Conservation (phyloP, 2,888 invertebrate species). For the Amiota mariae region DNA sequence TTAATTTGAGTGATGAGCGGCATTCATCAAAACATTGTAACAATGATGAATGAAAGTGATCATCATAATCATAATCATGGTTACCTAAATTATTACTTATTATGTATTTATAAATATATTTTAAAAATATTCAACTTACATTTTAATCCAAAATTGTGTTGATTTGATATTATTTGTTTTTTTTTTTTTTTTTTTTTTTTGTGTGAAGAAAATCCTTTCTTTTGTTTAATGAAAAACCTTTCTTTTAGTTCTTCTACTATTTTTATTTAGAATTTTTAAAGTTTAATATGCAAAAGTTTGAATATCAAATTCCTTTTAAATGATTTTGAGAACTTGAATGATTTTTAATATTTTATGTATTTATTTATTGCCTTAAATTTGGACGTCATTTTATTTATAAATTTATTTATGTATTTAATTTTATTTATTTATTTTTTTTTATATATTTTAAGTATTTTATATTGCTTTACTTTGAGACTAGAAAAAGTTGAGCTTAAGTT, state of each 20-base stretch:
- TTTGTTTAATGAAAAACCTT: too few relatives aligned
- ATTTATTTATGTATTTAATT: neutral
- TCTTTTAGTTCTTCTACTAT: too few relatives aligned
- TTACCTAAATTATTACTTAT: conserved; percentile 48
- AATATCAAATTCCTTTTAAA: neutral
- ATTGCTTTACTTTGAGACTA: conserved; percentile 24
- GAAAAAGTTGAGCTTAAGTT: conserved; percentile 16
- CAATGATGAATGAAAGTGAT: too few relatives aligned
- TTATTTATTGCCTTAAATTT: neutral
- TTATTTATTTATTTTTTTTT: neutral
- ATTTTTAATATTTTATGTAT: neutral
- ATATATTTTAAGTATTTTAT: conserved; percentile 7
- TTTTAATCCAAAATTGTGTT: conserved; percentile 38
- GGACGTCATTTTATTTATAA: conserved; percentile 2
- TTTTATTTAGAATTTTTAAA: too few relatives aligned
- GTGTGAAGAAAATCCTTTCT: too few relatives aligned
- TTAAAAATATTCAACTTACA: conserved; percentile 36
- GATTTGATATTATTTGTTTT: neutral
- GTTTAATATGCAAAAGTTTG: too few relatives aligned
- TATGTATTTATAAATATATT: neutral
- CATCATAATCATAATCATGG: too few relatives aligned
- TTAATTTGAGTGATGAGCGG: too few relatives aligned
- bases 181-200: too few relatives aligned
- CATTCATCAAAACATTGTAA: too few relatives aligned
- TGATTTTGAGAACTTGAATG: neutral